Percentiles rank a stretch among this genome's conserved stretches.
Conservation (phyloP, 2,888 invertebrate species). For the Saturnia japonica region DNA sequence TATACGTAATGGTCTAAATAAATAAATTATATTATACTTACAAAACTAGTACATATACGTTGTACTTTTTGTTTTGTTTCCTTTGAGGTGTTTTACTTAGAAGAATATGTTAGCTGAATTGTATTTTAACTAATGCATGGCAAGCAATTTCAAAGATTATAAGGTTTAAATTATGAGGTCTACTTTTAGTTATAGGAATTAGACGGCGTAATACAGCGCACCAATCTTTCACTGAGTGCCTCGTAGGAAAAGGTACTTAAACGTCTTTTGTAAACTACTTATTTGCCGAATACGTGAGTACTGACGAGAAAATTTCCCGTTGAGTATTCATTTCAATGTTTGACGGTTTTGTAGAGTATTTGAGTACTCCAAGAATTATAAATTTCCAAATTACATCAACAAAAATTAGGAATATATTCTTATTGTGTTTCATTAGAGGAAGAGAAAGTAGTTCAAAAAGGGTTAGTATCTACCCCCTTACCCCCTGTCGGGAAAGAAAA, state of each 20-base stretch:
- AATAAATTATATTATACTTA: background rate
- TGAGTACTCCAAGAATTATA: background rate
- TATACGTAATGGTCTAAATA: no score
- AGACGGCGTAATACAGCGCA: no score
- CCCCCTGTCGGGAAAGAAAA: no score
- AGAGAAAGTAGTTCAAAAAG: background rate
- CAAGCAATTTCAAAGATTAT: background rate
- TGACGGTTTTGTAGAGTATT: background rate
- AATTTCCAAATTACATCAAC: background rate
- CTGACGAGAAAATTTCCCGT: no score
- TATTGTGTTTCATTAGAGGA: background rate
- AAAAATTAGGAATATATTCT: background rate
- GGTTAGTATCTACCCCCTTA: no score
- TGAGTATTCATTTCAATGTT: no score
- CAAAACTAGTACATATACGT: background rate
- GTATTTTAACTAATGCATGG: background rate
- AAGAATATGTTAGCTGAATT: background rate
- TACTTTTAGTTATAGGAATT: no score
- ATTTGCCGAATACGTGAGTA: no score
- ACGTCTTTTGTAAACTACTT: no score
- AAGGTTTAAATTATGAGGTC: background rate
- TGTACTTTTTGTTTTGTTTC: background rate
- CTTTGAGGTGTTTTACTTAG: background rate
- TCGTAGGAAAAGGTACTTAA: no score
- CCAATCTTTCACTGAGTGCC: no score